A percentile compares a stretch with the other conserved stretches of the same genome.
phyloP scores from a whole-genome alignment of 2,888 invertebrate genomes.

The Sericinus montela region DNA sequence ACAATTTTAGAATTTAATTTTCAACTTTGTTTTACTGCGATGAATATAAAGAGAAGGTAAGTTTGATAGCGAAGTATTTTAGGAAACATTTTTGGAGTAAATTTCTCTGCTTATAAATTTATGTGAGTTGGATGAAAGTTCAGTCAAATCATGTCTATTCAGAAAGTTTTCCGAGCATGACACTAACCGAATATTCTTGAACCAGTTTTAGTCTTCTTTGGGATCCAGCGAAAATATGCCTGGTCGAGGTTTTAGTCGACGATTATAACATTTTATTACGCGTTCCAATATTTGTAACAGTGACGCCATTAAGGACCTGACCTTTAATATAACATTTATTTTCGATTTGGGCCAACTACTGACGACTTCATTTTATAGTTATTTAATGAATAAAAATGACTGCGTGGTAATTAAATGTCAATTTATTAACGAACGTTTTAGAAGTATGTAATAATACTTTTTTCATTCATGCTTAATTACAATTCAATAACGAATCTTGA shows the following conservation, averaged over 20 bases:
- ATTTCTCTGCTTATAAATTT: constrained; percentile 2
- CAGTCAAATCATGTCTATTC: constrained; percentile 3
- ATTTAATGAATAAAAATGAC: too few relatives aligned
- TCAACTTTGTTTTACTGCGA: too few relatives aligned
- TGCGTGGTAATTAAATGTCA: too few relatives aligned
- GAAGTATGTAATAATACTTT: too few relatives aligned
- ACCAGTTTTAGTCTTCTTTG: too few relatives aligned
- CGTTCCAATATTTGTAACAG: neutral
- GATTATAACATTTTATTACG: neutral
- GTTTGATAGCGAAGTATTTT: neutral
- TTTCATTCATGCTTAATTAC: too few relatives aligned
- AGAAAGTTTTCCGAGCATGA: neutral
- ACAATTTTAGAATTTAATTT: too few relatives aligned
- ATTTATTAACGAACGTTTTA: too few relatives aligned
- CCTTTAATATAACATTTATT: neutral
- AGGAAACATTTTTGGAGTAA: constrained; percentile 6
- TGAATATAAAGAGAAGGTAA: too few relatives aligned
- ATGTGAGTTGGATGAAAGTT: constrained; percentile 1
- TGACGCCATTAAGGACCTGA: constrained; percentile 1
- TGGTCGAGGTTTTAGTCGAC: constrained; percentile 26
- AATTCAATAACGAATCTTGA: too few relatives aligned
- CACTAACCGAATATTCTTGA: too few relatives aligned
- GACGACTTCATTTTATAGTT: neutral
- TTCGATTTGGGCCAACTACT: neutral
- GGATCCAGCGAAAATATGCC: constrained; percentile 27